Evolutionary conservation across 2,888 invertebrate species (phyloP).

Genomic region (Rotaria magnacalcarata): DNA sequence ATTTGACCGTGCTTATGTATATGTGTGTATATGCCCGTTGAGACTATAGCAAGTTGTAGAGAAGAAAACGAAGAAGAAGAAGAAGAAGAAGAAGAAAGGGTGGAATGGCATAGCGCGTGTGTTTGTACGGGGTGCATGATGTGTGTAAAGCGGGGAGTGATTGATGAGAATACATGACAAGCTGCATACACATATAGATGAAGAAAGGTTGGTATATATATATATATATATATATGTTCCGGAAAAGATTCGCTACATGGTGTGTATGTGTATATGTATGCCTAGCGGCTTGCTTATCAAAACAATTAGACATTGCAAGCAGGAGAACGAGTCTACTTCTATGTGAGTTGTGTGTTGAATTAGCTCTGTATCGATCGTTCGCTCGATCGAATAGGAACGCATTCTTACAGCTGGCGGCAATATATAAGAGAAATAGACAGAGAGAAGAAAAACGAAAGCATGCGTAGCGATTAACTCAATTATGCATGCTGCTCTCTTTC

Average conservation of each 20-base stretch:
- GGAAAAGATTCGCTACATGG: conserved; percentile 9
- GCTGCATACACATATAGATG: conserved; percentile 13
- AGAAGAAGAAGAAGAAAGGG: background rate
- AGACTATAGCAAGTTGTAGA: conserved; percentile 2
- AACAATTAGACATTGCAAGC: conserved; percentile 13
- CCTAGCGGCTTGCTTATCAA: conserved; percentile 7
- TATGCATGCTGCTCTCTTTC: conserved; percentile 31
- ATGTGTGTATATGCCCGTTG: background rate
- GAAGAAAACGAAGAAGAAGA: background rate
- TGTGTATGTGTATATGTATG: conserved; percentile 18
- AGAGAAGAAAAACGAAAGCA: background rate
- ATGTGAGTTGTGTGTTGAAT: conserved; percentile 17
- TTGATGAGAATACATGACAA: conserved; percentile 22
- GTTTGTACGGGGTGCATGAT: background rate
- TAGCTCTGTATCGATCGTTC: conserved; percentile 16
- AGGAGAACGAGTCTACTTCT: background rate
- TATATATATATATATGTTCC: background rate
- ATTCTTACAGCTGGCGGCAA: conserved; percentile 20
- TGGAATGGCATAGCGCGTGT: conserved; percentile 2
- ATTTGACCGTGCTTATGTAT: background rate
- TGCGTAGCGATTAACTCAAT: conserved; percentile 17
- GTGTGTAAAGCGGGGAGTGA: conserved; percentile 4
- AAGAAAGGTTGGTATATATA: conserved; percentile 12
- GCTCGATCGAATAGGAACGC: background rate
- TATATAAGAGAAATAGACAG: background rate